Evolutionary conservation across 2,888 invertebrate species (phyloP), one percentile per base, ranked within the genome.

Genomic region (Drosophila fulvimacula): DNA sequence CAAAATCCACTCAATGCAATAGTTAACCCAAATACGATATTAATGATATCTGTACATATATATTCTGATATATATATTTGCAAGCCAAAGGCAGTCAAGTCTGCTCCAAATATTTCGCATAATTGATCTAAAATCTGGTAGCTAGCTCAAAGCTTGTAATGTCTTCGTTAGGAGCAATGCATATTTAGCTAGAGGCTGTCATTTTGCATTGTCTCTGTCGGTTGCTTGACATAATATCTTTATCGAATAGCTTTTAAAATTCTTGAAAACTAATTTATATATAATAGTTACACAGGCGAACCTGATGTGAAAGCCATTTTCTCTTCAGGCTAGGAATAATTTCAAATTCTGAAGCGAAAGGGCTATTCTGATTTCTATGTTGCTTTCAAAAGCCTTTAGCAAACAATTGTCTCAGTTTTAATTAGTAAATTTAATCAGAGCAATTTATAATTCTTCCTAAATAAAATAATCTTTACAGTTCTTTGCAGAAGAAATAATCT

Each of bases 1-100:
- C 32, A 21, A 34, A 30, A 32, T 19, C 30, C 6, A 24, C 30
- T 56, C 32, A 60, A 34, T 42, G 42, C 58, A 19, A 38, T 60
- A 38, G n/a, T 38, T 36, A 17, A 38, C n/a, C n/a, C 13, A n/a
- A 46, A 17, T 32, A 24, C 27, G 21, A 15, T 30, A 24, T 52
- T 53, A 15, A 44, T 27, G 3, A 24, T 17, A 27, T 13, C 4
- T 27, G 27, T 6, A 27, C 4, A 48, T 11, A 11, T 6, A 17
- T 6, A 48, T 5, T 11, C 13, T 0, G 11, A 17, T 15, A 17
- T 9, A 27, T 44, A 24, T 46, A 21, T 30, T 15, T n/a, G 4
- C 21, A 13, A 32, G n/a, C n/a, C 21, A n/a, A 15, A 19, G 13
- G 11, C n/a, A 7, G 7, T 10, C n/a, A 41, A 49, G n/a, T 27